phyloP scores from a whole-genome alignment of 2,888 invertebrate species.

The Dicyrtomina minuta region DNA sequence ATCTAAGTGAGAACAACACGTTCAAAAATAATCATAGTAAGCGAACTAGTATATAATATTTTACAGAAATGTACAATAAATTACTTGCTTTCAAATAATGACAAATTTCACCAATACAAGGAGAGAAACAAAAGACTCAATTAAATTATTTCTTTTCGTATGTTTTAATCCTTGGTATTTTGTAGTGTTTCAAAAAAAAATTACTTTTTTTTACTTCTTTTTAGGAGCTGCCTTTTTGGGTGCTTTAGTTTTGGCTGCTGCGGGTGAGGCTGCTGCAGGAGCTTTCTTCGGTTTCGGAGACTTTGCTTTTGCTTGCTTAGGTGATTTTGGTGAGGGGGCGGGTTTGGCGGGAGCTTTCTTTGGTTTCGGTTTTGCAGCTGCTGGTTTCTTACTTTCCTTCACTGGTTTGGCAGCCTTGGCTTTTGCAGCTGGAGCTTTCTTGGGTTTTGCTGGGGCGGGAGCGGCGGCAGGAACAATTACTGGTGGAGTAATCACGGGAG shows the following conservation, averaged over 20 bases:
- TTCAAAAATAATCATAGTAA: too few relatives aligned
- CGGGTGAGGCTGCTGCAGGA: background rate
- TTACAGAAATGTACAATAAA: too few relatives aligned
- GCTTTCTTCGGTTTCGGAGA: background rate
- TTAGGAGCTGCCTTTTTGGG: background rate
- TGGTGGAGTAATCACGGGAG: background rate
- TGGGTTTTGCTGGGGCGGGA: background rate
- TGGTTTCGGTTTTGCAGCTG: background rate
- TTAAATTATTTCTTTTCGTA: too few relatives aligned
- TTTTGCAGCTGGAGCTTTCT: background rate
- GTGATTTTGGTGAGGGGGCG: background rate
- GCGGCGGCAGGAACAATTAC: background rate
- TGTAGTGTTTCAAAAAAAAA: too few relatives aligned
- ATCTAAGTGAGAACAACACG: too few relatives aligned
- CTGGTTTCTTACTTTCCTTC: background rate
- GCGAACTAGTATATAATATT: too few relatives aligned
- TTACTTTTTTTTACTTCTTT: conserved; percentile 1
- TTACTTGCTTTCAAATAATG: too few relatives aligned
- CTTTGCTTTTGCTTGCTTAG: background rate
- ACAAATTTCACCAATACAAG: too few relatives aligned
- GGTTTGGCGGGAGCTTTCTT: conserved; percentile 2
- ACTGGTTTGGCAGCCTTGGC: background rate
- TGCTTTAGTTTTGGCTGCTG: background rate
- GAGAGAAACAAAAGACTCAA: too few relatives aligned
- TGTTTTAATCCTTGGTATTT: too few relatives aligned